These are phyloP conservation scores for Emmelina monodactyla DNA, from an alignment of 2,888 invertebrate species.

Conservation along the genomic window DNA sequence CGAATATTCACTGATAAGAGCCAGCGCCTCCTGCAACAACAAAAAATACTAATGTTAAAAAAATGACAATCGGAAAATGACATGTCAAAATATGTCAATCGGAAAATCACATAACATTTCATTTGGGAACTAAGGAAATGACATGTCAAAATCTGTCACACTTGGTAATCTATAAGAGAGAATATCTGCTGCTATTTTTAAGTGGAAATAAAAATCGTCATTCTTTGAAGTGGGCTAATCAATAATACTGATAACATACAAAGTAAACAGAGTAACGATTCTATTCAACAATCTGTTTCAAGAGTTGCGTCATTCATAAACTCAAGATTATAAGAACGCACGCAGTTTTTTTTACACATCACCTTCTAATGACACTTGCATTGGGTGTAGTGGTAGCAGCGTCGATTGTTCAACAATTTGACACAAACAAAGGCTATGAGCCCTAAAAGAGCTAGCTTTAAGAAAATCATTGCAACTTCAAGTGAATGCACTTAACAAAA, in stretches of 20 bases:
- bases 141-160: no score
- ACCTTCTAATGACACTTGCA: slow-evolving; percentile 19
- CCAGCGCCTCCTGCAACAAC: slow-evolving; percentile 83
- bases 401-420: slow-evolving; percentile 34
- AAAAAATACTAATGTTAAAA: slow-evolving; percentile 5
- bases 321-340: neutral
- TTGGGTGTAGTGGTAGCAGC: slow-evolving; percentile 24
- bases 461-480: slow-evolving; percentile 35
- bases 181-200: no score
- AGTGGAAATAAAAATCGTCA: no score
- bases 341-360: neutral
- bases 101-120: no score
- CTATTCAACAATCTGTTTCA: neutral
- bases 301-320: slow-evolving; percentile 1
- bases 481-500: no score
- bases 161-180: no score
- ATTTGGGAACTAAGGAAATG: no score
- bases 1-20: slow-evolving; percentile 98
- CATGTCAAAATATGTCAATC: no score
- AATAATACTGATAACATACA: no score
- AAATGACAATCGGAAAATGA: no score
- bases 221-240: no score
- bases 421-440: slow-evolving; percentile 41
- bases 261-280: no score
- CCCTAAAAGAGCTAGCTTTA: slow-evolving; percentile 47